Conservation (phyloP, 1,140 invertebrate species). For the Nasonia vitripennis region DNA sequence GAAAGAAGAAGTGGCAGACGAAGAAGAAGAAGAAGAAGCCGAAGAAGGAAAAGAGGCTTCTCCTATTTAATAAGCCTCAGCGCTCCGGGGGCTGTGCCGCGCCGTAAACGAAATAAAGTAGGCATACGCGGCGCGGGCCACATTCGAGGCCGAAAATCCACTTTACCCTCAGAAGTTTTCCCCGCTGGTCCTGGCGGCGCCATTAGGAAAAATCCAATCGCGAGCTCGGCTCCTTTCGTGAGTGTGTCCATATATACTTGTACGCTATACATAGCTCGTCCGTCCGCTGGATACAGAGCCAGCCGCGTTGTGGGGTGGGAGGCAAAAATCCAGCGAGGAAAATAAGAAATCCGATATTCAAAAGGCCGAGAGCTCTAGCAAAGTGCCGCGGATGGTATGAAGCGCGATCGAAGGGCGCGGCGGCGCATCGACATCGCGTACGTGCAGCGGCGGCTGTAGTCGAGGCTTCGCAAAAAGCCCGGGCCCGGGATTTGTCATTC, state of each 20-base stretch:
- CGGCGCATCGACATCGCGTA: not conserved
- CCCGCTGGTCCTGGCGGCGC: not conserved
- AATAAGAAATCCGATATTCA: constrained; percentile 50
- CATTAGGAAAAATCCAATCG: constrained; percentile 48
- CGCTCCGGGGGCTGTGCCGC: not conserved
- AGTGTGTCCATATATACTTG: no score
- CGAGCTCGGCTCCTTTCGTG: not conserved
- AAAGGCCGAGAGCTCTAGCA: constrained; percentile 27
- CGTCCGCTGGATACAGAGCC: not conserved
- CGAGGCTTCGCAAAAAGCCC: not conserved
- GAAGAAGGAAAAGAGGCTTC: not conserved
- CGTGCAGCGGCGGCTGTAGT: not conserved
- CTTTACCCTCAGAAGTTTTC: constrained; percentile 38
- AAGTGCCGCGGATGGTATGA: constrained; percentile 20
- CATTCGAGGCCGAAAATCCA: constrained; percentile 42
- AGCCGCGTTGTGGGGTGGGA: not conserved
- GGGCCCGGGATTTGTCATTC: constrained; percentile 2
- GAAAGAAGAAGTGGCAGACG: not conserved
- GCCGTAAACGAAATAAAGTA: constrained; percentile 29
- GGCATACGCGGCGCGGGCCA: not conserved
- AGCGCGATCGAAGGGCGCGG: constrained; percentile 1
- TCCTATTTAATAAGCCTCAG: constrained; percentile 41
- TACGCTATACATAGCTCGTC: not conserved
- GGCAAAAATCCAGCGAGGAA: not conserved
- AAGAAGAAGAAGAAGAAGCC: constrained; percentile 1